A percentile compares a stretch with the other conserved stretches of the same genome.
Conservation (phyloP, 2,888 invertebrate species). For the Strigamia transsilvanica region DNA sequence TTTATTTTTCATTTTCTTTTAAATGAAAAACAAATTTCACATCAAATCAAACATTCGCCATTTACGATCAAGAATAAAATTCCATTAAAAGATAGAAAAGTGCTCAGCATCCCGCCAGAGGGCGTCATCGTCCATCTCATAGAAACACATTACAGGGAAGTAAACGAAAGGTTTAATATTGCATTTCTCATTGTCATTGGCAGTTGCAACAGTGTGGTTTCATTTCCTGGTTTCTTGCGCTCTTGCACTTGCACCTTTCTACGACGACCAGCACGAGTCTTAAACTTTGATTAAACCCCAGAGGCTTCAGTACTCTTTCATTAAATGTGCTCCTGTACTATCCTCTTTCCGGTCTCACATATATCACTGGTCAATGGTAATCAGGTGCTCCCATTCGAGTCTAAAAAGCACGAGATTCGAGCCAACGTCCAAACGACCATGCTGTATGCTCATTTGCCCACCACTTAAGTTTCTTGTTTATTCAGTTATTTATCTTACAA, state of each 20-base stretch:
- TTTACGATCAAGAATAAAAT: too few relatives aligned
- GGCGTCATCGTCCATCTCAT: constrained; percentile 4
- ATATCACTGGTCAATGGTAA: constrained; percentile 4
- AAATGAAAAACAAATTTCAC: too few relatives aligned
- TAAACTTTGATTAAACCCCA: constrained; percentile 45
- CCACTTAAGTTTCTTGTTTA: background rate
- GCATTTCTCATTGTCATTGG: constrained; percentile 14
- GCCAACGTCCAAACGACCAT: too few relatives aligned
- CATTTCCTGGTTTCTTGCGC: constrained; percentile 37
- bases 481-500: background rate
- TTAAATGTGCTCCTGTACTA: background rate
- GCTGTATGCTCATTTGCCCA: too few relatives aligned
- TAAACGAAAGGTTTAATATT: constrained; percentile 20
- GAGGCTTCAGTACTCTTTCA: constrained; percentile 13
- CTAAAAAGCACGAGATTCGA: background rate
- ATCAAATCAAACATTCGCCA: too few relatives aligned
- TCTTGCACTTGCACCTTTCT: background rate
- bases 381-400: background rate
- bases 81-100: too few relatives aligned
- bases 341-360: constrained; percentile 1
- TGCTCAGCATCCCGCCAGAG: background rate
- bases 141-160: background rate
- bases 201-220: constrained; percentile 39
- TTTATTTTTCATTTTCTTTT: too few relatives aligned
- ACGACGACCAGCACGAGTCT: constrained; percentile 26